These are phyloP conservation scores for Loris lydekkerianus DNA, from an alignment of 2,797 vertebrate species.

Conservation along the genomic window DNA sequence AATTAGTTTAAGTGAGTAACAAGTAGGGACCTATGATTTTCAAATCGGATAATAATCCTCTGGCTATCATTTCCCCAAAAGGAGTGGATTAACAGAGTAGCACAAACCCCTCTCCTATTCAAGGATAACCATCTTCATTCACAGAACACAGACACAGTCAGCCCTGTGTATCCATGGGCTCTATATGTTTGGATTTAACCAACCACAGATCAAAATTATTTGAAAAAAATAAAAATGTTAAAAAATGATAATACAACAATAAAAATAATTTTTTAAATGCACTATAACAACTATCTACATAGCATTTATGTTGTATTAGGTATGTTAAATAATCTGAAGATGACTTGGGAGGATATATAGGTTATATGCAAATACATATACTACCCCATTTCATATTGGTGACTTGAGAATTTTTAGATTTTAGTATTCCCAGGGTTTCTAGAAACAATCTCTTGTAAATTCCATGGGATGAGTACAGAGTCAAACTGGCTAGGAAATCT, in stretches of 20 bases:
- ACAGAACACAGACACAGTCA: not conserved
- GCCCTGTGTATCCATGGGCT: not conserved
- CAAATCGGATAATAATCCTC: not conserved
- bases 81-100: not conserved
- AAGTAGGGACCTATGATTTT: not conserved
- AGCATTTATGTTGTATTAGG: not conserved
- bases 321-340: not conserved
- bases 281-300: not conserved
- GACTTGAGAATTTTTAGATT: not conserved
- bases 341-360: not conserved
- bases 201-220: not conserved
- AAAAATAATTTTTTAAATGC: not conserved
- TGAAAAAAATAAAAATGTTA: not conserved
- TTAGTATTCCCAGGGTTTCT: not conserved
- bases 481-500: not conserved
- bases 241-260: not conserved
- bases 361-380: not conserved
- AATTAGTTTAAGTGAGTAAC: not conserved
- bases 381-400: not conserved
- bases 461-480: too few species aligned
- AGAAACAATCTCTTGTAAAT: not conserved
- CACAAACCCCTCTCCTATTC: not conserved
- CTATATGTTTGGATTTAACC: not conserved
- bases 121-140: not conserved
- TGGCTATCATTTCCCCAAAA: not conserved